Evolutionary conservation across 2,113 vertebrate genomes (phyloP), one percentile per base, ranked within the genome.

Genomic region (Thunnus thynnus): DNA sequence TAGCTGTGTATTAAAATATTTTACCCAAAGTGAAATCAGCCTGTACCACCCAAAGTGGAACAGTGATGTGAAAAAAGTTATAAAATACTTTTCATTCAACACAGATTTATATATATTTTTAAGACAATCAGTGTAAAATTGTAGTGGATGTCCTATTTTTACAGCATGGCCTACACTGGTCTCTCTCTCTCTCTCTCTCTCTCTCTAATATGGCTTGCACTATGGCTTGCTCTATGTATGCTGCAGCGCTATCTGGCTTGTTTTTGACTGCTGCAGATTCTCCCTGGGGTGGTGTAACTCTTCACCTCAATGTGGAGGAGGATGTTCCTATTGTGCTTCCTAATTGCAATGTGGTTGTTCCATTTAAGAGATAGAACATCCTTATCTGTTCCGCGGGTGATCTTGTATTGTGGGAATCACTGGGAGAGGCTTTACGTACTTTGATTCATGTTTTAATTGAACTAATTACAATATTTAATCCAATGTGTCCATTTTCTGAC

Each of bases 301-400:
- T 91, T 93, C 90, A 93, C 91, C 91, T 89, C 89, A 83, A 84
- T 90, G 85, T 93, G 91, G 86, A 93, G 92, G 88, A 93, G 92
- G 93, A 94, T 94, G 93, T 94, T 95, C 88, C 93, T 93, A 95
- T 94, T 95, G 93, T 95, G 90, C 92, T 95, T 95, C 93, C 94
- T 94, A 94, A 95, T 95, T 94, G 91, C 93, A 91, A 92, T 93
- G 92, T 93, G 92, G 89, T 94, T 92, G 91, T 94, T 94, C 91
- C 92, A 94, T 95, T 94, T 92, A 92, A 88, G 85, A 88, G 86
- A 89, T 87, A 92, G 85, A 86, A 90, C 89, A 87, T 85, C 82
- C 81, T 84, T 80, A 86, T 90, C 83, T 90, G 78, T 71, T 93
- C 76, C 60, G 16, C 52, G 80, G 74, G 84, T 64, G 78, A 82